Percentiles rank a stretch among this genome's conserved stretches.
Evolutionary conservation across 2,797 vertebrate genomes (phyloP).

Genomic region (Lacerta agilis): DNA sequence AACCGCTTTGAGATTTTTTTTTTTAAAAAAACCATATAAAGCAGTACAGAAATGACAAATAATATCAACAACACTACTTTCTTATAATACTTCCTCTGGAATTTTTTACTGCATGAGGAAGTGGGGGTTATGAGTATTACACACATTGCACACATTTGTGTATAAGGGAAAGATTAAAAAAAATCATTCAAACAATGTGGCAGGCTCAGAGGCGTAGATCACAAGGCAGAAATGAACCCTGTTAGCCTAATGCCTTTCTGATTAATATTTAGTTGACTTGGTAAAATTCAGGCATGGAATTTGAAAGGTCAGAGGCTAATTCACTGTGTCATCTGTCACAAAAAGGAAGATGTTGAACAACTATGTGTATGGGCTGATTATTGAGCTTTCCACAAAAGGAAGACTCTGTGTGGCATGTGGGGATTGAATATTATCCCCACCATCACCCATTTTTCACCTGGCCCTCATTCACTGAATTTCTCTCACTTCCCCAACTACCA

Average conservation of each 20-base stretch:
- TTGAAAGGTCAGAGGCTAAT: constrained; percentile 33
- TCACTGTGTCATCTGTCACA: neutral
- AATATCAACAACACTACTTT: neutral
- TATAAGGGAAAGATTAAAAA: neutral
- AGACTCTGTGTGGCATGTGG: neutral
- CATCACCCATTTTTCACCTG: neutral
- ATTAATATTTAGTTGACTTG: neutral
- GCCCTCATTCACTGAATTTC: constrained; percentile 2
- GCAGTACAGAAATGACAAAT: too few species aligned
- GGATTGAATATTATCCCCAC: neutral
- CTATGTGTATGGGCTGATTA: constrained; percentile 26
- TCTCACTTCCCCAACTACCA: neutral
- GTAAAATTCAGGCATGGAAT: constrained; percentile 32
- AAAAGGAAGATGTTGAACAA: constrained; percentile 46
- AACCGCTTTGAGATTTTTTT: too few species aligned
- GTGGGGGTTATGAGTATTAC: too few species aligned
- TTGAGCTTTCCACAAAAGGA: constrained; percentile 29
- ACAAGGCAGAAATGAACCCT: constrained; percentile 12
- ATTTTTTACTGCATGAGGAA: neutral
- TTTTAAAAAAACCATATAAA: too few species aligned
- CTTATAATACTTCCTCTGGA: neutral
- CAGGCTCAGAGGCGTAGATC: constrained; percentile 21
- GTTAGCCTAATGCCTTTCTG: constrained; percentile 7
- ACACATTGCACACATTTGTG: too few species aligned
- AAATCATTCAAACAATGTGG: neutral